phyloP scores from a whole-genome alignment of 2,113 vertebrate genomes.

The Hydropotes inermis region DNA sequence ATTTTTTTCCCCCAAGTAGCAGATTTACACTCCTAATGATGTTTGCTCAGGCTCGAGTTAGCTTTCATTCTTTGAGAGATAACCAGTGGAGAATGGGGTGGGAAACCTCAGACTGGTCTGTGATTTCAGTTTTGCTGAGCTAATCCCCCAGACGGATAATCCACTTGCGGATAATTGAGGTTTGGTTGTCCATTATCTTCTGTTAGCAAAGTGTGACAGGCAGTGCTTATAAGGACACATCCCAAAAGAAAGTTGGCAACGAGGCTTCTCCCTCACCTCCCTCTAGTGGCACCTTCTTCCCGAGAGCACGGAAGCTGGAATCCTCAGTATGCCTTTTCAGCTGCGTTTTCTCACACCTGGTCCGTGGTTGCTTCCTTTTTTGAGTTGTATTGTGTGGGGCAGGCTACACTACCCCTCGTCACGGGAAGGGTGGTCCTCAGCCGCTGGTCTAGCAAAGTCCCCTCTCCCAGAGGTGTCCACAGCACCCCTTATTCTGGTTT shows the following conservation, averaged over 20 bases:
- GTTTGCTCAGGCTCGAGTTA: conserved; percentile 18
- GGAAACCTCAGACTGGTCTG: not conserved
- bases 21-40: conserved; percentile 36
- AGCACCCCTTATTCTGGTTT: not conserved
- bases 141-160: conserved; percentile 38
- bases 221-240: not conserved
- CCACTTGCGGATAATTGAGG: conserved; percentile 37
- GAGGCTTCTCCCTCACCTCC: not conserved
- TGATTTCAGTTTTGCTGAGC: conserved; percentile 39
- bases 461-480: not conserved
- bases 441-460: conserved; percentile 14
- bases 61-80: conserved; percentile 20
- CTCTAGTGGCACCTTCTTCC: not conserved
- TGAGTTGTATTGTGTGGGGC: not conserved
- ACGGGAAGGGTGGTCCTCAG: not conserved
- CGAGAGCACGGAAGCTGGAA: not conserved
- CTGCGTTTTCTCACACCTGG: not conserved
- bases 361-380: not conserved
- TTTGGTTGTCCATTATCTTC: conserved; percentile 24
- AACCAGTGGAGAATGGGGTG: not conserved
- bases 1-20: not conserved
- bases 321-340: not conserved
- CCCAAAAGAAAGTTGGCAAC: not conserved
- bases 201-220: conserved; percentile 19
- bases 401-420: not conserved